Base-by-base conservation (phyloP, 2,797 vertebrate species). In the Nannoperca australis region DNA sequence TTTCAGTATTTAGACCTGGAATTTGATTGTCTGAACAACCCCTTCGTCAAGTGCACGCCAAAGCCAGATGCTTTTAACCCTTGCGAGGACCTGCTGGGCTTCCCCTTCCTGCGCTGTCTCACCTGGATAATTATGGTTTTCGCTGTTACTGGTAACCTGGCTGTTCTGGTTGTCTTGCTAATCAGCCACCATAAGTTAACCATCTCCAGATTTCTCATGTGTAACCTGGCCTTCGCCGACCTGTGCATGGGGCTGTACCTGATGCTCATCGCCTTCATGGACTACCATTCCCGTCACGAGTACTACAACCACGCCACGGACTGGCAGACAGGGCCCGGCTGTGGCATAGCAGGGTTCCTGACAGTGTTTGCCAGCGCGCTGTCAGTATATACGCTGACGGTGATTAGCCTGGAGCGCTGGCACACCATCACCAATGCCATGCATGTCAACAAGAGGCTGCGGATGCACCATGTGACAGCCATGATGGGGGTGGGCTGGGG, bases 241-340 rank as follows among this genome's bases (percentile, higher is more conserved):
- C 95, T 98, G 1, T 98, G 97, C 92, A 98, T 98, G 97, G 97
- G 97, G 0, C 87, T 99, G 10, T 99, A 98, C 65, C 90, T 98
- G 77, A 93, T 98, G 85, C 95, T 98, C 40, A 98, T 99, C 0
- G 97, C 97, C 32, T 93, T 94, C 0, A 95, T 97, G n/a, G 97
- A 98, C 17, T 89, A 91, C 62, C 92, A 93, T 78, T 98, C 97
- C 1, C 95, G 90, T 0, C 96, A 94, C 0, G 95, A 98, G 80
- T 98, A 98, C 89, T 97, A 98, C 80, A 98, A 98, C 92, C 93
- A 98, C 0, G 97, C 97, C 32, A 97, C 95, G 0, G 95, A 97
- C 45, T 98, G 97, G 97, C 97, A 98, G 86, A 97, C 96, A 0
- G 97, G 97, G 9, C 85, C 93, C 0, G 97, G 97, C 5, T 99